phyloP scores from a whole-genome alignment of 1,140 invertebrate species.

The Ephestia elutella region DNA sequence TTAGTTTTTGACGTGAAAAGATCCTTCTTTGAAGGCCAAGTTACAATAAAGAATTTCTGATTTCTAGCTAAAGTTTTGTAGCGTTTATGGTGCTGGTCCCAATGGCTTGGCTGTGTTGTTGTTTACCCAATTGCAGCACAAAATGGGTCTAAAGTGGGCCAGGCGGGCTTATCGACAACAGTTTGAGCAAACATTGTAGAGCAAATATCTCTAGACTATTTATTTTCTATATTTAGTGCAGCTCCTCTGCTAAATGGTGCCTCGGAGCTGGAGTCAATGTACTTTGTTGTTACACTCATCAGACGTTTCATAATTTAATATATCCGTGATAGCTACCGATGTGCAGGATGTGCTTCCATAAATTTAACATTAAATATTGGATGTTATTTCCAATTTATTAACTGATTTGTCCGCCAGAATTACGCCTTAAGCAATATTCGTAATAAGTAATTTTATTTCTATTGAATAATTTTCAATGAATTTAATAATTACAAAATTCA shows the following conservation, averaged over 20 bases:
- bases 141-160: constrained; percentile 13
- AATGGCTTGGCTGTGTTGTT: background rate
- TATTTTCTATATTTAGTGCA: constrained; percentile 6
- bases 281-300: background rate
- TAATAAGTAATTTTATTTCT: no score
- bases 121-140: constrained; percentile 17
- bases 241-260: background rate
- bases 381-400: no score
- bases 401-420: no score
- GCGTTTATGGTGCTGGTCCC: background rate
- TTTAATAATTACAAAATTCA: no score
- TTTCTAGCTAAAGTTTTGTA: background rate
- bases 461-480: no score
- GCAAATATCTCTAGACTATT: constrained; percentile 9
- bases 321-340: background rate
- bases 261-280: background rate
- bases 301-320: background rate
- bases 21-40: no score
- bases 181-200: constrained; percentile 11
- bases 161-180: constrained; percentile 14
- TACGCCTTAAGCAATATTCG: no score
- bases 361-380: no score
- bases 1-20: no score
- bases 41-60: no score
- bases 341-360: no score